Evolutionary conservation across 2,797 vertebrate genomes (phyloP).

Genomic region (Simalia tracyae): DNA sequence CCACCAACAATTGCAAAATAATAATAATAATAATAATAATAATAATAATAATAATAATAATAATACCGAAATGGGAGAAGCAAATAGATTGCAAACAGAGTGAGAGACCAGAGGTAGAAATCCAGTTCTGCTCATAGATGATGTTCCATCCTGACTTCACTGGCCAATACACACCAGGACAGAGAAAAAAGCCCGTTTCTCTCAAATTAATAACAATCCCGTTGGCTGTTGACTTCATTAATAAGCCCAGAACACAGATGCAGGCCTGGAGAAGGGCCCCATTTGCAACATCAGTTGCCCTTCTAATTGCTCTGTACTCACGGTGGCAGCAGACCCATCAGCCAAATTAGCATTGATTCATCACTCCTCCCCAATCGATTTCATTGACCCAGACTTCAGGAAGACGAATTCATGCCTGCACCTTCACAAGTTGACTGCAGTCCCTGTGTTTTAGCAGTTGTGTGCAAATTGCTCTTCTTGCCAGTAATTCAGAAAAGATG

Average conservation of each 20-base stretch:
- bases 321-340: slow-evolving; percentile 50
- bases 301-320: slow-evolving; percentile 70
- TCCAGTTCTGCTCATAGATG: neutral
- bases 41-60: too few species aligned
- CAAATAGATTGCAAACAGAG: neutral
- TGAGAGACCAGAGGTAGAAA: neutral
- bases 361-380: slow-evolving; percentile 66
- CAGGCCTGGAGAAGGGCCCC: neutral
- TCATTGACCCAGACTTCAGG: slow-evolving; percentile 63
- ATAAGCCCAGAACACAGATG: neutral
- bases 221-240: slow-evolving; percentile 9
- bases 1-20: neutral
- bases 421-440: slow-evolving; percentile 25
- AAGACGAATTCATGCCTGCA: slow-evolving; percentile 60
- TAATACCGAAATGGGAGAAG: neutral
- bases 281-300: slow-evolving; percentile 31
- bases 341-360: slow-evolving; percentile 72
- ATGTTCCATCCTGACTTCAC: neutral
- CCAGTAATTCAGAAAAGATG: neutral
- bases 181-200: neutral
- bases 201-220: neutral
- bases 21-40: too few species aligned
- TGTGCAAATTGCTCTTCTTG: neutral
- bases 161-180: neutral
- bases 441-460: neutral